These are phyloP conservation scores for Pteronura brasiliensis DNA, from an alignment of 2,113 vertebrate genomes.

Conservation along the genomic window DNA sequence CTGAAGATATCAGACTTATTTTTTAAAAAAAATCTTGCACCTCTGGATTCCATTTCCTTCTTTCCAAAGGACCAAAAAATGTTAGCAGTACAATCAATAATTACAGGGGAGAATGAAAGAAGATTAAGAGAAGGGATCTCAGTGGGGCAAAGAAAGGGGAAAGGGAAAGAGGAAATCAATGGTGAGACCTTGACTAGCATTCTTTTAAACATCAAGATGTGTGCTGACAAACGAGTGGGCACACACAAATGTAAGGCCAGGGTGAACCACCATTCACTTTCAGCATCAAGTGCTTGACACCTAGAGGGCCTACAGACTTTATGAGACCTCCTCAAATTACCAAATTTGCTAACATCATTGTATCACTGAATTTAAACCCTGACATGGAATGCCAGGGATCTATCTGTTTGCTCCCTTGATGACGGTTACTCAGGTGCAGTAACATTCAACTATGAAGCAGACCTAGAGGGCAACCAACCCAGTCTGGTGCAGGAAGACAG, in stretches of 20 bases:
- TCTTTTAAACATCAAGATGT: neutral
- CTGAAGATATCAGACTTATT: constrained; percentile 46
- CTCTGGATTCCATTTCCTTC: constrained; percentile 17
- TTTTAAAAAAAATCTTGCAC: constrained; percentile 26
- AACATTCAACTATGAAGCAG: neutral
- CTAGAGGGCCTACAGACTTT: neutral
- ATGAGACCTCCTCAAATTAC: neutral
- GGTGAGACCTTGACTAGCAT: neutral
- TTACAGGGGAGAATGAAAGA: neutral
- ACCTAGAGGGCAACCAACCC: neutral
- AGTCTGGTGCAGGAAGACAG: neutral
- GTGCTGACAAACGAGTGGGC: neutral
- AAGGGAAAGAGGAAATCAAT: neutral
- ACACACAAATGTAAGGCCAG: neutral
- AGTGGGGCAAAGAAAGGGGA: too few relatives aligned
- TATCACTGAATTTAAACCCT: neutral
- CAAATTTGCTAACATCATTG: neutral
- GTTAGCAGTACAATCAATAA: neutral
- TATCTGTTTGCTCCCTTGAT: neutral
- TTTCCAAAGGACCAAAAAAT: neutral
- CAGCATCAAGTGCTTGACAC: neutral
- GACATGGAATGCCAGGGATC: neutral
- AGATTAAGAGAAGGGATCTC: neutral
- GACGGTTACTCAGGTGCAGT: neutral
- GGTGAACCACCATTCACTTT: neutral